Base-by-base conservation (phyloP, 2,797 vertebrate genomes). In the Hemibagrus guttatus region DNA sequence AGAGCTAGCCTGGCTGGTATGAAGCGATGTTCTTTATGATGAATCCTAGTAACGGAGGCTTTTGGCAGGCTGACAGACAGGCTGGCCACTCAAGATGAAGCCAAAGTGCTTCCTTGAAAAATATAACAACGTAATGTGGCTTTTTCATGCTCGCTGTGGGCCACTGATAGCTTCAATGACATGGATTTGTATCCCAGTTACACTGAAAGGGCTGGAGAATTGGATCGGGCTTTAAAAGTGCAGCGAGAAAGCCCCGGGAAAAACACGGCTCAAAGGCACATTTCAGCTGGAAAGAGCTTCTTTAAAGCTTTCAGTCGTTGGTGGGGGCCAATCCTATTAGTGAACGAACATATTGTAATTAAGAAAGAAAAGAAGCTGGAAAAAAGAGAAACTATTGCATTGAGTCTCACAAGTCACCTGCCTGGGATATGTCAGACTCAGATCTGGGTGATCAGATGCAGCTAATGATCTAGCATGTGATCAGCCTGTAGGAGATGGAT, bases 121-220 rank as follows among this genome's bases (percentile, higher is more conserved):
- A 82, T 68, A 82, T 82, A 68, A 54, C 9, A 54, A 95, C 94
- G 93, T 95, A 95, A 95, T 94, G 92, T 93, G 93, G 94, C 92
- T 94, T 95, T 95, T 95, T 94, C 93, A 94, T 95, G 94, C 95
- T 95, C 93, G 93, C 95, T 95, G 92, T 93, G 91, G 93, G 91
- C 91, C 94, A 93, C 93, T 95, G 95, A 95, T 95, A 94, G 95
- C 93, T 94, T 94, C 92, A 89, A 92, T 91, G 91, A 92, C 94
- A 93, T 95, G 95, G 95, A 95, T 96, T 96, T 96, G 95, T 96
- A 95, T 95, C 95, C 95, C 93, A 90, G 95, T 94, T 95, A 94
- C 95, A 95, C 93, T 96, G 94, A 96, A 96, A 95, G 93, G 94
- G 90, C 92, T 76, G 90, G 92, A 92, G 93, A 95, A 95, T 95